phyloP scores from a whole-genome alignment of 2,888 invertebrate genomes.

The Epirrita christyi region DNA sequence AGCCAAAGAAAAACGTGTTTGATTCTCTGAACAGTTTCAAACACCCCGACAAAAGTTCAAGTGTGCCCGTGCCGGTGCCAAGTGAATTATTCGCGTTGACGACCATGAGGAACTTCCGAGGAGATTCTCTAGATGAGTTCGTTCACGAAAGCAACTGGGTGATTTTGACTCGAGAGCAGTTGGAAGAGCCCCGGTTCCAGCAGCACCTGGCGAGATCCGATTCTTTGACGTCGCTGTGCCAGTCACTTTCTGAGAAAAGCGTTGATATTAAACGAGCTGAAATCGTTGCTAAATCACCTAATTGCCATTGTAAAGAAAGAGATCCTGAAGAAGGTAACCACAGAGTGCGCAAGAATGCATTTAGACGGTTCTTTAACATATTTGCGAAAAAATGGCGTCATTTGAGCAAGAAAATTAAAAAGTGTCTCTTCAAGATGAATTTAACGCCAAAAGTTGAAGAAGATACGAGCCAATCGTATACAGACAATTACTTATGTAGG shows the following conservation, averaged over 20 bases:
- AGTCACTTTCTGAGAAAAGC: conserved; percentile 52
- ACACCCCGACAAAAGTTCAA: conserved; percentile 38
- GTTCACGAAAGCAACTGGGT: conserved; percentile 75
- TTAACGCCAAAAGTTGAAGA: conserved; percentile 28
- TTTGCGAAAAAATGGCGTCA: conserved; percentile 42
- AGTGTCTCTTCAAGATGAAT: conserved; percentile 42
- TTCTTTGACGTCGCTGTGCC: conserved; percentile 60
- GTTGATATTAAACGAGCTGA: conserved; percentile 48
- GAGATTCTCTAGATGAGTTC: conserved; percentile 63
- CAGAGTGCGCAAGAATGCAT: conserved; percentile 41
- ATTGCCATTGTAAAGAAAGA: conserved; percentile 66
- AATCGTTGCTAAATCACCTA: conserved; percentile 61
- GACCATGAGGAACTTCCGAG: conserved; percentile 69
- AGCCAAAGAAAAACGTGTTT: conserved; percentile 46
- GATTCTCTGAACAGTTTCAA: conserved; percentile 45
- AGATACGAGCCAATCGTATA: conserved; percentile 48
- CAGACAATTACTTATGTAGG: conserved; percentile 67
- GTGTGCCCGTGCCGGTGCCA: conserved; percentile 38
- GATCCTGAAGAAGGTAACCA: conserved; percentile 42
- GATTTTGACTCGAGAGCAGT: conserved; percentile 59
- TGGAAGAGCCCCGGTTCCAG: conserved; percentile 68
- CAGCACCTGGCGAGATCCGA: conserved; percentile 56
- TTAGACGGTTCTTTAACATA: conserved; percentile 44
- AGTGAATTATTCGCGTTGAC: conserved; percentile 69
- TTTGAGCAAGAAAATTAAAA: conserved; percentile 49